A percentile compares a stretch with the other conserved stretches of the same genome.
Evolutionary conservation across 2,888 invertebrate species (phyloP).

Genomic region (Agonopterix heracliana): DNA sequence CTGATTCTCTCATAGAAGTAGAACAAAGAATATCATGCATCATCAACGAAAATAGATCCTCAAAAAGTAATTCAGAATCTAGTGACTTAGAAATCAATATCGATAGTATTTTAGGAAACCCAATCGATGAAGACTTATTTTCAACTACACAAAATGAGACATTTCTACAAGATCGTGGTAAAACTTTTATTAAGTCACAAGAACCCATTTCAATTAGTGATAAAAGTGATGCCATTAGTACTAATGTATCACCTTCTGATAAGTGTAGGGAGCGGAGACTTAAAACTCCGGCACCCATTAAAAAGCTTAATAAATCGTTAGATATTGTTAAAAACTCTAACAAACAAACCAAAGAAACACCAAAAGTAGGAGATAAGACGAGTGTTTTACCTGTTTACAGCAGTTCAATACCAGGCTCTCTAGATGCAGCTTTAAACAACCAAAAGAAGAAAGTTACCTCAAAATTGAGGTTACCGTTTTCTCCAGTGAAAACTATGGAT

Average conservation of each 20-base stretch:
- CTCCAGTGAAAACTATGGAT: slow-evolving; percentile 60
- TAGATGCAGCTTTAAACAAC: slow-evolving; percentile 38
- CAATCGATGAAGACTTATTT: slow-evolving; percentile 37
- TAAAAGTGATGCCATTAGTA: slow-evolving; percentile 27
- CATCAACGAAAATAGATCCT: slow-evolving; percentile 67
- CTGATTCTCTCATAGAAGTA: slow-evolving; percentile 57
- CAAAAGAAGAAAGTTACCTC: slow-evolving; percentile 52
- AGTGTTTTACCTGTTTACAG: slow-evolving; percentile 62
- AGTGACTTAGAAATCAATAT: slow-evolving; percentile 63
- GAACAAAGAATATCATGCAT: slow-evolving; percentile 69
- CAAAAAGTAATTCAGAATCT: slow-evolving; percentile 64
- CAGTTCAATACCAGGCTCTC: slow-evolving; percentile 42
- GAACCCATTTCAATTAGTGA: slow-evolving; percentile 29
- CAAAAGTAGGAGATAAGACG: slow-evolving; percentile 41
- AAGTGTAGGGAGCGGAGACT: slow-evolving; percentile 52
- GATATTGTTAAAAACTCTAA: slow-evolving; percentile 43
- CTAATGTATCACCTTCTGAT: slow-evolving; percentile 31
- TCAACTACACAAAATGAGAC: slow-evolving; percentile 38
- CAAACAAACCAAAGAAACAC: slow-evolving; percentile 35
- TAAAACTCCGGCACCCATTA: slow-evolving; percentile 51
- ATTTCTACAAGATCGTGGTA: slow-evolving; percentile 43
- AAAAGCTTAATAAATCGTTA: slow-evolving; percentile 52
- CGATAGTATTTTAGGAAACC: slow-evolving; percentile 51
- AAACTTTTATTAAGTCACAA: slow-evolving; percentile 52
- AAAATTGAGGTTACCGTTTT: slow-evolving; percentile 62